Evolutionary conservation across 2,113 vertebrate genomes (phyloP), one percentile per base, ranked within the genome.

Genomic region (Lanius ludovicianus): DNA sequence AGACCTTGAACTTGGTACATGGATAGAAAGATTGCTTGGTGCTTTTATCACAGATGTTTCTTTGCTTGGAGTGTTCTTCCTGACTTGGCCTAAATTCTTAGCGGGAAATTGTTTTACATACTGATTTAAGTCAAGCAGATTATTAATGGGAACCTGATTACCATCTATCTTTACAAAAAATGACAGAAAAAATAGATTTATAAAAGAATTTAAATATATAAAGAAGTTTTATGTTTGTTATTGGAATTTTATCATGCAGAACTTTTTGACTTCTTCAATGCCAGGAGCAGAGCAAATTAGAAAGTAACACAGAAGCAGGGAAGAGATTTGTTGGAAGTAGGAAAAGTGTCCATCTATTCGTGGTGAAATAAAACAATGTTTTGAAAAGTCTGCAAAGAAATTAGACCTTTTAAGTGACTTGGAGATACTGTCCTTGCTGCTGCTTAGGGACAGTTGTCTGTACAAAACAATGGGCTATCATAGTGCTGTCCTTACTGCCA

Each of bases 1-100:
- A 97, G 79, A 95, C 95, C 95, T 96, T 97, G 96, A 95, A 96
- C 96, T 95, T 62, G 50, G 50, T 93, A 97, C 93, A 95, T 88
- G 87, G 60, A 78, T 92, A 68, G 75, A 86, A 95, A 96, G 75
- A 57, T 89, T 88, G 92, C 87, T 96, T 87, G 87, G 84, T 90
- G 76, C 49, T 95, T 93, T 95, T 89, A 75, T 95, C 92, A 76
- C 97, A 97, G 95, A 96, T 97, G 96, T 95, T 92, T 81, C 90
- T 95, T 93, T 68, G 73, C 90, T 84, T 89, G 83, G 82, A 91
- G 31, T 83, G 50, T 80, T 96, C 73, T 80, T 90, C 64, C 86
- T 89, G 74, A 68, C 35, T 95, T 93, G 82, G 68, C 82, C 70
- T 87, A 90, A 95, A 96, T 91, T 91, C 84, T 89, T 90, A 84